Percentiles rank a stretch among this genome's conserved stretches.
phyloP scores from a whole-genome alignment of 2,797 vertebrate genomes.

The Rhodeus uyekii region DNA sequence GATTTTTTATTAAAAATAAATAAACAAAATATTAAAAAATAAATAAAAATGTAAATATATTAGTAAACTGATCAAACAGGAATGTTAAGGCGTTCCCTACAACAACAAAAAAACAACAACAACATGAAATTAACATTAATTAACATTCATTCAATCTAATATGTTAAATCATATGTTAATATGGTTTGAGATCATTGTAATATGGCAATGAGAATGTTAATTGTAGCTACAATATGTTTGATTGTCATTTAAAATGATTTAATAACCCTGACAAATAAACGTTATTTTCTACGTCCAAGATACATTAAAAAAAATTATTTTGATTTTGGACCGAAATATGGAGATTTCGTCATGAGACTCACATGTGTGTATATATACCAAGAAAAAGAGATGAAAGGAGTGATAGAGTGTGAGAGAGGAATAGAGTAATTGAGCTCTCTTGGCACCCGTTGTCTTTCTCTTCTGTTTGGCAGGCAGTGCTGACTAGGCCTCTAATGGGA shows the following conservation, averaged over 20 bases:
- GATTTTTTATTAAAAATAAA: neutral
- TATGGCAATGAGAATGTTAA: neutral
- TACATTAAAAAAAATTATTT: neutral
- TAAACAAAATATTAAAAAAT: neutral
- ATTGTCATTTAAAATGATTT: neutral
- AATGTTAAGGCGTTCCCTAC: neutral
- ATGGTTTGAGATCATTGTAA: neutral
- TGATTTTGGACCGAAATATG: neutral
- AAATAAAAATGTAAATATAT: neutral
- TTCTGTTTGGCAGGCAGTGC: slow-evolving; percentile 40
- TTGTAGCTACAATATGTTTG: neutral
- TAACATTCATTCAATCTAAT: too few relatives aligned
- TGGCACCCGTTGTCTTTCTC: slow-evolving; percentile 27
- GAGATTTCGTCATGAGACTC: neutral
- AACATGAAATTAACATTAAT: too few relatives aligned
- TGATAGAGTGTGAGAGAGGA: slow-evolving; percentile 56
- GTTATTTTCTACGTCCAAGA: neutral
- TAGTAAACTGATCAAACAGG: neutral
- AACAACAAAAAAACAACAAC: too few relatives aligned
- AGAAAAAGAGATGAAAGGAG: neutral
- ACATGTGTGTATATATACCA: neutral
- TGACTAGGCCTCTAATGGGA: slow-evolving; percentile 40
- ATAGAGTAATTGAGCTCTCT: slow-evolving; percentile 53
- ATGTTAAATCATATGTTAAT: neutral
- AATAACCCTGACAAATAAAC: neutral